These are phyloP conservation scores for Iguana delicatissima DNA, from an alignment of 2,797 vertebrate species.

Conservation along the genomic window DNA sequence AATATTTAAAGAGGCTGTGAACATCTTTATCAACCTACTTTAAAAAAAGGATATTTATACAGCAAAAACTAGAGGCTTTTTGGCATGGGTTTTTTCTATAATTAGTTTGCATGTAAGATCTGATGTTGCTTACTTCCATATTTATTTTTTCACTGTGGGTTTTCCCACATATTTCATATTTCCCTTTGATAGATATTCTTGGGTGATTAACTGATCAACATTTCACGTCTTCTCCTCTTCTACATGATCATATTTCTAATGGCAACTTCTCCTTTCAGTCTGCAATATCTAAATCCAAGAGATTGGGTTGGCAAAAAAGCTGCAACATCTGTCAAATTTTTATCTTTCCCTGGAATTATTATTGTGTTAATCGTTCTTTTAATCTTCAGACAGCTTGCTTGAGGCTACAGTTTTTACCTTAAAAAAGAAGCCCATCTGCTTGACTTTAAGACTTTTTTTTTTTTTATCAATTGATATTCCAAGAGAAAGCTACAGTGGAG, in stretches of 20 bases:
- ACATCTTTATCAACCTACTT: constrained; percentile 27
- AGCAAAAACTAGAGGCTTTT: neutral
- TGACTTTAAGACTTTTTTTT: constrained; percentile 66
- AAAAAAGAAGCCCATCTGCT: constrained; percentile 68
- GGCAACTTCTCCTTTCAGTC: constrained; percentile 44
- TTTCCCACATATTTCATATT: constrained; percentile 38
- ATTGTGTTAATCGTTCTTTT: constrained; percentile 75
- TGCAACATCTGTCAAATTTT: constrained; percentile 64
- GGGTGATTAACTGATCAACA: constrained; percentile 52
- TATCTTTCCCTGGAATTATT: constrained; percentile 75
- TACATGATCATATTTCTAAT: constrained; percentile 58
- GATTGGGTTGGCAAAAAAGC: constrained; percentile 43
- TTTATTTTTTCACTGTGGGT: neutral
- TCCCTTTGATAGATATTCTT: constrained; percentile 47
- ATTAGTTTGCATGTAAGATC: neutral
- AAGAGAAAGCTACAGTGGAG: constrained; percentile 55
- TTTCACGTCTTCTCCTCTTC: constrained; percentile 46
- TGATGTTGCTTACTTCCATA: neutral
- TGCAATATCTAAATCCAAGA: constrained; percentile 56
- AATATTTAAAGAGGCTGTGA: constrained; percentile 53
- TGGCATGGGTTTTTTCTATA: neutral
- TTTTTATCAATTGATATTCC: constrained; percentile 65
- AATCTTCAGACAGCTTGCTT: constrained; percentile 70
- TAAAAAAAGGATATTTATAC: neutral
- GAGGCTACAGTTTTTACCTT: constrained; percentile 72